Evolutionary conservation across 2,888 invertebrate genomes (phyloP).

Genomic region (Cecidostiba fungosa): DNA sequence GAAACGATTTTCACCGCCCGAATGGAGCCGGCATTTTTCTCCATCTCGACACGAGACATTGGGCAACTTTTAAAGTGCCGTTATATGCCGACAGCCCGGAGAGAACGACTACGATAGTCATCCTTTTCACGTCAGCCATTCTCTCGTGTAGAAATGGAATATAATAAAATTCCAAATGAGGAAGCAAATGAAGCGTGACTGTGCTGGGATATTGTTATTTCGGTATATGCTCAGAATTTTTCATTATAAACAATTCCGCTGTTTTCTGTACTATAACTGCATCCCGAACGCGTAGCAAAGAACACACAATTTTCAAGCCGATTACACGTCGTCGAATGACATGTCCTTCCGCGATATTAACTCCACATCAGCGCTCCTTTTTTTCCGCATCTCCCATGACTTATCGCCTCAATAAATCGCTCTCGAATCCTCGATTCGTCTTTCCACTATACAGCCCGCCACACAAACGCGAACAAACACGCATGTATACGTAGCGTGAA

Average conservation of each 20-base stretch:
- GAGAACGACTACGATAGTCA: slow-evolving; percentile 62
- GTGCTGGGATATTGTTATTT: background rate
- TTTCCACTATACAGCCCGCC: background rate
- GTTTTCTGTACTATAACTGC: background rate
- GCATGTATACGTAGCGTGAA: background rate
- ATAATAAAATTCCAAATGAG: background rate
- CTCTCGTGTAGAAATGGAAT: background rate
- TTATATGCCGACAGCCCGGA: slow-evolving; percentile 64
- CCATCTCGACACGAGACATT: slow-evolving; percentile 65
- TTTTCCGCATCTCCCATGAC: slow-evolving; percentile 1
- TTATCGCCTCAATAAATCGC: slow-evolving; percentile 44
- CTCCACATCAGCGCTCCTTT: background rate
- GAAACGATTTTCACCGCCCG: slow-evolving; percentile 31
- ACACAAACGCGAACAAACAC: slow-evolving; percentile 11
- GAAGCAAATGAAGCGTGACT: background rate
- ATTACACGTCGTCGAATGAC: background rate
- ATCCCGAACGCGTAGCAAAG: background rate
- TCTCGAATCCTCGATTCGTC: slow-evolving; percentile 36
- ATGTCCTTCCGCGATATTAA: background rate
- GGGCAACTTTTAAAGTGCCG: slow-evolving; percentile 72
- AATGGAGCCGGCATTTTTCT: slow-evolving; percentile 57
- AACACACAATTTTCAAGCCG: slow-evolving; percentile 1
- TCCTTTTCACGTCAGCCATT: slow-evolving; percentile 53
- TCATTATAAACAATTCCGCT: background rate
- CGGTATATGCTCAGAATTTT: background rate